Conservation (phyloP, 2,797 vertebrate genomes). For the Danio kyathit region DNA sequence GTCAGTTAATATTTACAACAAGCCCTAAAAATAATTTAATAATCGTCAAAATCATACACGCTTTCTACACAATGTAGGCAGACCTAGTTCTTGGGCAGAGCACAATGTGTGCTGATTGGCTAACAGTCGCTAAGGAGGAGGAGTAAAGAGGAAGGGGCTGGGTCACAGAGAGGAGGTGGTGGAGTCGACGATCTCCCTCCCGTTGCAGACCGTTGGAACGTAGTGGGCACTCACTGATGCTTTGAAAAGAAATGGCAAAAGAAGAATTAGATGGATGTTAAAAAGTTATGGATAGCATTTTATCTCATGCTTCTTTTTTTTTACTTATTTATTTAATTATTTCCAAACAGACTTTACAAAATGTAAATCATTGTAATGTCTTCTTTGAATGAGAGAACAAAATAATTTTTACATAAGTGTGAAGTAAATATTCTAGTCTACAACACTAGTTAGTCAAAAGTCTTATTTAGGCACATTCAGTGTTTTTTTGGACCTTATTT, state of each 20-base stretch:
- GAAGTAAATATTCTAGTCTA: too few relatives aligned
- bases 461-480: too few relatives aligned
- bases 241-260: constrained; percentile 67
- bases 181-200: constrained; percentile 97
- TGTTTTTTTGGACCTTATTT: too few relatives aligned
- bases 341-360: too few relatives aligned
- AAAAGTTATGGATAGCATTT: background rate
- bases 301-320: too few relatives aligned
- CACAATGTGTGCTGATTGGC: constrained; percentile 82
- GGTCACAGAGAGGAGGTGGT: constrained; percentile 98
- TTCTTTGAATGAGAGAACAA: too few relatives aligned
- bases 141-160: constrained; percentile 59
- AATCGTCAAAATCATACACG: constrained; percentile 84
- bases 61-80: constrained; percentile 88
- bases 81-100: constrained; percentile 71
- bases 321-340: too few relatives aligned
- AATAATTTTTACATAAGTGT: too few relatives aligned
- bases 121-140: constrained; percentile 91
- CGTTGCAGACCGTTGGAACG: constrained; percentile 95
- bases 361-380: too few relatives aligned
- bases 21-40: constrained; percentile 99
- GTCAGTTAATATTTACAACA: constrained; percentile 89
- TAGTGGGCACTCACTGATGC: constrained; percentile 91
- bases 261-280: background rate
- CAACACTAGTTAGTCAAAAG: too few relatives aligned